Conservation (phyloP, 2,888 invertebrate genomes). For the Drosophila falleni region DNA sequence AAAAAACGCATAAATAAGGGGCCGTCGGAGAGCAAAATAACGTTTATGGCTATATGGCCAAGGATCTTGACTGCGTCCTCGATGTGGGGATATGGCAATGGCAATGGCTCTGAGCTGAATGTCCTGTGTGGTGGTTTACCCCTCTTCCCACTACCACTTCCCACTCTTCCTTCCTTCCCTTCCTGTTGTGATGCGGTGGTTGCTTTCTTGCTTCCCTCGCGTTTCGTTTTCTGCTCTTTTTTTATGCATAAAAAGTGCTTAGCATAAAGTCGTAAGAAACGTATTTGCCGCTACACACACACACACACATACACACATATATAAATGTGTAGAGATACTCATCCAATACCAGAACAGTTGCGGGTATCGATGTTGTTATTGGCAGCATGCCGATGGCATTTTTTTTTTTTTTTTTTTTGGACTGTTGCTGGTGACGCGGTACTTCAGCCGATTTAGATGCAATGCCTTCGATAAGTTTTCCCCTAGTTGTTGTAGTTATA, state of each 20-base stretch:
- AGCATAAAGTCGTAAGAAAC: constrained; percentile 83
- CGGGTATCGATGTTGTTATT: constrained; percentile 61
- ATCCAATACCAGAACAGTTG: constrained; percentile 47
- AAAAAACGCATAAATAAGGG: constrained; percentile 82
- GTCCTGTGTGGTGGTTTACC: constrained; percentile 49
- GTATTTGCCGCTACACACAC: constrained; percentile 74
- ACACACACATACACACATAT: constrained; percentile 37
- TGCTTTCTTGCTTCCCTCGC: constrained; percentile 16
- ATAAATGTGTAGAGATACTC: constrained; percentile 17
- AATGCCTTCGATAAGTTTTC: constrained; percentile 71
- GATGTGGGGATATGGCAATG: constrained; percentile 15
- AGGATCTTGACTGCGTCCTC: constrained; percentile 5
- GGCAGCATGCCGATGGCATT: constrained; percentile 73
- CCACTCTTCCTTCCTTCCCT: constrained; percentile 10
- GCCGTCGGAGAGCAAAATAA: constrained; percentile 69
- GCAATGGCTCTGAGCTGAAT: constrained; percentile 10
- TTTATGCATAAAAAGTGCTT: constrained; percentile 83
- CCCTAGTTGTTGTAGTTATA: constrained; percentile 7
- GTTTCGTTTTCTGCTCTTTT: constrained; percentile 31
- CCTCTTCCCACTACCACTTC: background rate
- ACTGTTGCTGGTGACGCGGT: constrained; percentile 47
- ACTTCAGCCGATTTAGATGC: constrained; percentile 75
- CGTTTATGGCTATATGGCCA: constrained; percentile 58
- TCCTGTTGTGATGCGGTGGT: constrained; percentile 43
- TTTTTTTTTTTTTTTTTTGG: constrained; percentile 9